These are phyloP conservation scores for Anoncus sp. DNA, from an alignment of 2,888 invertebrate genomes.

Conservation along the genomic window DNA sequence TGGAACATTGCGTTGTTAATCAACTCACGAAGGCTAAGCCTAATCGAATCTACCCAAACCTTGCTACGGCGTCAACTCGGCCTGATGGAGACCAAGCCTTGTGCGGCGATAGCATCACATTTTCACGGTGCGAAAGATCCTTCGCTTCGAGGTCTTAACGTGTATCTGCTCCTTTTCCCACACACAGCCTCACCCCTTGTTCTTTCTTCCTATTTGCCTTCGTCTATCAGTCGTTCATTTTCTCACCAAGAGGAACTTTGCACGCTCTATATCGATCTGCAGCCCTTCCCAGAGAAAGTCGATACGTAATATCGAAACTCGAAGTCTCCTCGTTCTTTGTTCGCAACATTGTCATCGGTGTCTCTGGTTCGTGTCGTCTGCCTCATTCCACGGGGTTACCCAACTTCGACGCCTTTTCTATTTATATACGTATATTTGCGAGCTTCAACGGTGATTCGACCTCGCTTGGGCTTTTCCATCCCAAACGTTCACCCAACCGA, in stretches of 20 bases:
- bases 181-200: neutral
- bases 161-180: conserved; percentile 16
- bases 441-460: neutral
- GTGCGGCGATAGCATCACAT: conserved; percentile 9
- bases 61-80: conserved; percentile 17
- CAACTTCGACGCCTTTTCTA: conserved; percentile 9
- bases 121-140: conserved; percentile 24
- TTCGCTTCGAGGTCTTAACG: conserved; percentile 3
- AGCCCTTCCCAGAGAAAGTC: neutral
- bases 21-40: conserved; percentile 58
- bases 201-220: neutral
- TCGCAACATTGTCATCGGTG: conserved; percentile 8
- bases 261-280: conserved; percentile 7
- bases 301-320: conserved; percentile 3
- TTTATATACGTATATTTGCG: neutral
- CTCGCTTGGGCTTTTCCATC: neutral
- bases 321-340: neutral
- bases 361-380: neutral
- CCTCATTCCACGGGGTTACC: conserved; percentile 4
- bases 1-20: conserved; percentile 42
- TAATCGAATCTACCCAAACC: conserved; percentile 46
- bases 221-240: neutral
- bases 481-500: neutral
- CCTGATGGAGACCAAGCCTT: conserved; percentile 14
- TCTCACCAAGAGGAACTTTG: neutral